These are phyloP conservation scores for Pholis gunnellus DNA, from an alignment of 2,113 vertebrate genomes.

Conservation along the genomic window DNA sequence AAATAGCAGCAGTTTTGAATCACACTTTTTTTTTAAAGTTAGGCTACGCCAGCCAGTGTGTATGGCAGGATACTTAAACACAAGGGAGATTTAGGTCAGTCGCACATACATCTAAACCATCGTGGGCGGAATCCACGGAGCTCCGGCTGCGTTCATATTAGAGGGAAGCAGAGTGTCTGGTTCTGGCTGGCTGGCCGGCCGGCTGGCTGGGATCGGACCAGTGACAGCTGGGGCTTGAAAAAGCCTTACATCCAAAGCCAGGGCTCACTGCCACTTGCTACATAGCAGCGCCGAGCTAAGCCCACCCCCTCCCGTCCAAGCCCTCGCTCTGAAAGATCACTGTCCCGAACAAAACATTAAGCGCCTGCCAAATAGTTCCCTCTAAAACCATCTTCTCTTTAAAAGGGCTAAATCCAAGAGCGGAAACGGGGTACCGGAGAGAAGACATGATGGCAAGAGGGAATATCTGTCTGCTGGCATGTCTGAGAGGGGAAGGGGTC, in stretches of 20 bases:
- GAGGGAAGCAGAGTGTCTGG: constrained; percentile 76
- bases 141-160: constrained; percentile 72
- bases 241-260: constrained; percentile 79
- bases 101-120: constrained; percentile 71
- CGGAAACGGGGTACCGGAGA: constrained; percentile 45
- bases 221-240: constrained; percentile 80
- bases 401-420: constrained; percentile 58
- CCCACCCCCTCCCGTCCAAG: constrained; percentile 62
- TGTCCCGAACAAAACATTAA: constrained; percentile 68
- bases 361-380: constrained; percentile 70
- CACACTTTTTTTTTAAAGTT: constrained; percentile 62
- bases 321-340: constrained; percentile 65
- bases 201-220: constrained; percentile 69
- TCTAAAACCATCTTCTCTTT: constrained; percentile 63
- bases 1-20: constrained; percentile 77
- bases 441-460: constrained; percentile 45
- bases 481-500: constrained; percentile 42
- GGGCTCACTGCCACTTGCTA: constrained; percentile 77
- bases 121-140: constrained; percentile 72
- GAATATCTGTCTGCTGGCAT: constrained; percentile 53
- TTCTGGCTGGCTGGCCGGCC: constrained; percentile 54
- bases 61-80: constrained; percentile 74
- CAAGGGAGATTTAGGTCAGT: constrained; percentile 70
- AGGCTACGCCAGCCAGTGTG: constrained; percentile 58
- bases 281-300: constrained; percentile 66